Percentiles rank a stretch among this genome's conserved stretches.
Conservation (phyloP, 1,140 invertebrate species). For the Panulirus ornatus region DNA sequence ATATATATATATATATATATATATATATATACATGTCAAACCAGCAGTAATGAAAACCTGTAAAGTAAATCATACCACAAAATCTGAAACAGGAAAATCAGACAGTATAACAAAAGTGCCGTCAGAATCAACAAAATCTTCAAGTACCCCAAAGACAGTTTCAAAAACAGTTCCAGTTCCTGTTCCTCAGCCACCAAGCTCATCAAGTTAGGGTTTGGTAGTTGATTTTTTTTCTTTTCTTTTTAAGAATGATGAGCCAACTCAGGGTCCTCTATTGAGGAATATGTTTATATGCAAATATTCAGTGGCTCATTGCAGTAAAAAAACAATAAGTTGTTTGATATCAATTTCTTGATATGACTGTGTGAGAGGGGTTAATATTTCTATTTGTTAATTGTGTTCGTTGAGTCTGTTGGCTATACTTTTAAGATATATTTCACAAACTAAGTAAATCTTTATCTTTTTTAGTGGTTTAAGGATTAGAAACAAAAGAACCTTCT, state of each 20-base stretch:
- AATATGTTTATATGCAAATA: slow-evolving; percentile 24
- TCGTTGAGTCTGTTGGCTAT: slow-evolving; percentile 31
- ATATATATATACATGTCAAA: too few relatives aligned
- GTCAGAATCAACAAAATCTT: not conserved
- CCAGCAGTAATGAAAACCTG: not conserved
- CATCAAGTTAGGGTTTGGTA: slow-evolving; percentile 39
- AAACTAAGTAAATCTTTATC: slow-evolving; percentile 40
- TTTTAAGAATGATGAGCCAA: slow-evolving; percentile 2
- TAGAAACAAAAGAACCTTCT: not conserved
- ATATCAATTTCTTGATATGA: slow-evolving; percentile 24
- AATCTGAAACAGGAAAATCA: slow-evolving; percentile 9
- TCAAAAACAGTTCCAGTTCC: slow-evolving; percentile 61
- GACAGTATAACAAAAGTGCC: slow-evolving; percentile 9
- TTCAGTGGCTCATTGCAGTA: not conserved
- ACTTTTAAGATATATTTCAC: slow-evolving; percentile 3
- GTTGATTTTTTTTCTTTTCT: not conserved
- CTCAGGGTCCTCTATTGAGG: not conserved
- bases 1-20: too few relatives aligned
- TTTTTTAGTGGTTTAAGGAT: slow-evolving; percentile 37
- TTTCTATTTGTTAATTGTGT: slow-evolving; percentile 25
- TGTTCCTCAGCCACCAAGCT: slow-evolving; percentile 53
- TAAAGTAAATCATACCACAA: not conserved
- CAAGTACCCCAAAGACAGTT: not conserved
- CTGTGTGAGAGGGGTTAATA: slow-evolving; percentile 24
- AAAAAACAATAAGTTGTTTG: not conserved